Evolutionary conservation across 1,140 invertebrate genomes (phyloP), one percentile per base, ranked within the genome.

Genomic region (Bombus turneri): DNA sequence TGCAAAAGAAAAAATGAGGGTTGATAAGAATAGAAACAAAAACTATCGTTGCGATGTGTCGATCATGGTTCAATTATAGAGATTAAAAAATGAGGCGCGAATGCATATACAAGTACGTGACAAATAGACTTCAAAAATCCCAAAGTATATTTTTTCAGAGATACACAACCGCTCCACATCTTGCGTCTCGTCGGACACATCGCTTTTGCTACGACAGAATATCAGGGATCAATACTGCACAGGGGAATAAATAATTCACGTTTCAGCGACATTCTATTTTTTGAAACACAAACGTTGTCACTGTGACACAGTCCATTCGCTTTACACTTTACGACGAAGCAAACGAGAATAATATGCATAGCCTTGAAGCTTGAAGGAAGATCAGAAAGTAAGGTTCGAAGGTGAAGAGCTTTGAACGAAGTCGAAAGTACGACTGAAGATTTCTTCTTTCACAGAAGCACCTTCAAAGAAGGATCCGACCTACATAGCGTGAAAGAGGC

Each of bases 271-370:
- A 47, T 43, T 37, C 64, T 18, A 47, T 47, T 47, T 47, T 25
- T 6, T 13, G 10, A 28, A 79, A 47, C 37, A n/a, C 41, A 53
- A 41, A n/a, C n/a, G 22, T 43, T 18, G 18, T 22, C 34, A 37
- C 13, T n/a, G 41, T 18, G 22, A 34, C 53, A 31, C 57, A 12
- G 15, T 31, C 75, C 34, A 31, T 57, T 62, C 25, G 37, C 25
- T 28, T 68, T 68, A 18, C 41, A 31, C n/a, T 34, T 68, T 39
- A 12, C 41, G 9, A 62, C 41, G 41, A 37, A 22, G 39, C 59
- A 31, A 53, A 53, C 62, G 62, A 79, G 77, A 79, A 79, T 79
- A 69, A 69, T 69, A 80, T 47, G 64, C 41, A 53, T 53, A 80
- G 78, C 78, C 78, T 80, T 76, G 74, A 34, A 37, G 41, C 39